These are phyloP conservation scores for Aptenodytes forsteri DNA, from an alignment of 2,113 vertebrate genomes.

Conservation along the genomic window DNA sequence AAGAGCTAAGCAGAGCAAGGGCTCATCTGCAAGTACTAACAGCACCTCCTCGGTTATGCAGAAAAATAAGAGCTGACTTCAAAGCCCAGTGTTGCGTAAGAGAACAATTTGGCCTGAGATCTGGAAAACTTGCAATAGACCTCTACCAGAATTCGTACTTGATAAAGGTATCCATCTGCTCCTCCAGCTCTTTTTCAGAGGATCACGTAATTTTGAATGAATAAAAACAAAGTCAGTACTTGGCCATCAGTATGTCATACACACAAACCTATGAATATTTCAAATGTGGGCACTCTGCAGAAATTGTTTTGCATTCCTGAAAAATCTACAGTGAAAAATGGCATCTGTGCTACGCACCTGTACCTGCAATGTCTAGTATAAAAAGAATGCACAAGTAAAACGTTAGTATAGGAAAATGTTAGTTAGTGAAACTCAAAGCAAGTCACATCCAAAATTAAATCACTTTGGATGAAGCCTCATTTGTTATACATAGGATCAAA, in stretches of 20 bases:
- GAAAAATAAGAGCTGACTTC: not conserved
- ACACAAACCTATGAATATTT: not conserved
- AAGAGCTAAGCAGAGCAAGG: not conserved
- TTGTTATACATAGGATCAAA: not conserved
- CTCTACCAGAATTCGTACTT: not conserved
- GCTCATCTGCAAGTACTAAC: not conserved
- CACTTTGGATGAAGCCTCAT: not conserved
- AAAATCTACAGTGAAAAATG: not conserved
- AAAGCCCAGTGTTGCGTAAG: not conserved
- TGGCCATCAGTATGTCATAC: not conserved
- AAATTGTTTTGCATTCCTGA: not conserved
- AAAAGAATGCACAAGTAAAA: not conserved
- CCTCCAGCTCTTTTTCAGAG: not conserved
- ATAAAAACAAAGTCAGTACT: not conserved
- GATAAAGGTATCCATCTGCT: not conserved
- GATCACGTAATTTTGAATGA: not conserved
- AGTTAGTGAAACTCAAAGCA: not conserved
- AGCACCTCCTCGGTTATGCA: not conserved
- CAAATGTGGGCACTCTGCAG: not conserved
- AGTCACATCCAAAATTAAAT: not conserved
- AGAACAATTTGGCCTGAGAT: not conserved
- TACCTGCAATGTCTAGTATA: not conserved
- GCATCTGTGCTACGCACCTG: not conserved
- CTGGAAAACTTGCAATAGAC: not conserved
- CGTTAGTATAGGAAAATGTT: not conserved